Conservation (phyloP, 2,888 invertebrate genomes). For the Apamea monoglypha region DNA sequence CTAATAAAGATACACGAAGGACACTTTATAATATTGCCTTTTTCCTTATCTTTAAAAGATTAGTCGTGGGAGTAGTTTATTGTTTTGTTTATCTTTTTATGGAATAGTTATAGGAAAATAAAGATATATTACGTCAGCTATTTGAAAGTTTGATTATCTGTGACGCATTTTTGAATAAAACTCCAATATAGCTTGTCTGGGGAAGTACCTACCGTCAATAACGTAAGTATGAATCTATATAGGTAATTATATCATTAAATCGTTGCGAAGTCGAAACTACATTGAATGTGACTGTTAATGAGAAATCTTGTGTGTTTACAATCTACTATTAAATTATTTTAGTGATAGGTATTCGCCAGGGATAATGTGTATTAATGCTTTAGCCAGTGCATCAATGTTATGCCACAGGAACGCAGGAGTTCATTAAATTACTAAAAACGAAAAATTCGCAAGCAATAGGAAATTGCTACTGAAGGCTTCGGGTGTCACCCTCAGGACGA, state of each 20-base stretch:
- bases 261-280: not conserved
- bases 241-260: not conserved
- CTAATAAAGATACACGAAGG: conserved; percentile 60
- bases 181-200: not conserved
- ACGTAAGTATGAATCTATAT: too few species aligned
- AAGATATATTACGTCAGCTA: conserved; percentile 14
- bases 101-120: conserved; percentile 25
- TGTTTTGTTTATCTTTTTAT: conserved; percentile 48
- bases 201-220: not conserved
- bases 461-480: not conserved
- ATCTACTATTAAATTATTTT: too few species aligned
- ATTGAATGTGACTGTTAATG: not conserved
- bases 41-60: conserved; percentile 55
- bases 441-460: not conserved
- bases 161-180: conserved; percentile 10
- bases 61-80: conserved; percentile 49
- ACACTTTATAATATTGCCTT: conserved; percentile 60
- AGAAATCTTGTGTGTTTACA: too few species aligned
- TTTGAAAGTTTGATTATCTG: not conserved
- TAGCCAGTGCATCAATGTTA: too few species aligned
- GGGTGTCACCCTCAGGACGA: not conserved
- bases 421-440: not conserved
- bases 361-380: too few species aligned
- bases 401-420: not conserved
- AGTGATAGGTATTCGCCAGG: too few species aligned